phyloP scores from a whole-genome alignment of 2,797 vertebrate genomes.

The Falco biarmicus region DNA sequence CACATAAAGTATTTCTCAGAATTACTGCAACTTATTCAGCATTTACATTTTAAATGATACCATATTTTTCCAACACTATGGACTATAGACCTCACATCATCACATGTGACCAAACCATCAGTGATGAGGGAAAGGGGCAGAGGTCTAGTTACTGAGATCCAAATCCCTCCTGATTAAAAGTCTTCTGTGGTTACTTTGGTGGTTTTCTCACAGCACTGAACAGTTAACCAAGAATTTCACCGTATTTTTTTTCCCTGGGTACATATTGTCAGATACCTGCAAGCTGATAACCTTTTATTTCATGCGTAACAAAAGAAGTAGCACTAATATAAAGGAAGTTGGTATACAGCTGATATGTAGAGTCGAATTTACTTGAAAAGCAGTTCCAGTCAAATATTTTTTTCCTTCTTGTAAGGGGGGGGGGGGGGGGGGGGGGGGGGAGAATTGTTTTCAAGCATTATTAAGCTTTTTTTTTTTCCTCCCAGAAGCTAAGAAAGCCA shows the following conservation, averaged over 20 bases:
- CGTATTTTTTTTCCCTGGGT: background rate
- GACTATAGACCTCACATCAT: background rate
- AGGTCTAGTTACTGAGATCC: background rate
- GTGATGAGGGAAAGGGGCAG: background rate
- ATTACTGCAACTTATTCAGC: background rate
- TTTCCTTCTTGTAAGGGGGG: slow-evolving; percentile 37
- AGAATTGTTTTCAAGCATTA: slow-evolving; percentile 80
- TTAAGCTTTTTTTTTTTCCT: slow-evolving; percentile 76
- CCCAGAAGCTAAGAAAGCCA: slow-evolving; percentile 91
- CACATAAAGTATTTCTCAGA: background rate
- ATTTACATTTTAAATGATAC: background rate
- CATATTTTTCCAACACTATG: fast-evolving
- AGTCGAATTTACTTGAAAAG: slow-evolving; percentile 71
- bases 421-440: background rate
- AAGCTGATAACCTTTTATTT: slow-evolving; percentile 47
- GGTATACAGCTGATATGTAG: slow-evolving; percentile 21
- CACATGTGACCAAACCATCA: background rate
- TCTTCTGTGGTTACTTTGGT: background rate
- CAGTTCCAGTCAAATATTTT: slow-evolving; percentile 34
- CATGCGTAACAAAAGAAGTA: slow-evolving; percentile 12
- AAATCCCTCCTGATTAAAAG: slow-evolving; percentile 2
- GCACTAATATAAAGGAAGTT: slow-evolving; percentile 23
- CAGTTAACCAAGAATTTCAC: background rate
- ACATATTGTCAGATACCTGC: background rate
- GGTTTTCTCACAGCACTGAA: background rate